phyloP scores from a whole-genome alignment of 2,113 vertebrate species.

The Casuarius casuarius region DNA sequence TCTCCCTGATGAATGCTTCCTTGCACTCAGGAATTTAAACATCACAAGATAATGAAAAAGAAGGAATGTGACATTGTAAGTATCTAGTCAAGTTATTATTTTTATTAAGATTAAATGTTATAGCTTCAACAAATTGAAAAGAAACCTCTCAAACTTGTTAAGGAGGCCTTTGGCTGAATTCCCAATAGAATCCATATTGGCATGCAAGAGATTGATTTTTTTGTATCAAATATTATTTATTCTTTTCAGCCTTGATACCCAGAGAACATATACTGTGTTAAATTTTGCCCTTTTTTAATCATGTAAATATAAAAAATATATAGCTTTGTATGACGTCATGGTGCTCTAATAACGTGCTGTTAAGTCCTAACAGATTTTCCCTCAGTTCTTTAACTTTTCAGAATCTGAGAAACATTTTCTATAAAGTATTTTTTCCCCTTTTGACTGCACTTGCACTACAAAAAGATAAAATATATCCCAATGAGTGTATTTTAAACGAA shows the following conservation, averaged over 20 bases:
- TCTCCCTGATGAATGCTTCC: neutral
- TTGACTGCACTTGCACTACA: neutral
- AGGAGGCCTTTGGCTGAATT: neutral
- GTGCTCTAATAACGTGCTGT: neutral
- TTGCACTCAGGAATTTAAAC: neutral
- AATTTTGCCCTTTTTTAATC: neutral
- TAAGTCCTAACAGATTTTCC: neutral
- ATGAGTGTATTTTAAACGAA: neutral
- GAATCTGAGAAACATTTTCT: neutral
- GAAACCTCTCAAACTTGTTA: neutral
- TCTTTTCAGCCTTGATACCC: neutral
- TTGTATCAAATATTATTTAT: too few relatives aligned
- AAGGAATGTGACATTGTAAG: neutral
- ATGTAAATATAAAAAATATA: neutral
- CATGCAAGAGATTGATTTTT: neutral
- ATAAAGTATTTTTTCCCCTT: neutral
- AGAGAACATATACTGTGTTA: neutral
- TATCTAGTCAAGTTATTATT: neutral
- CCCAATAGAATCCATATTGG: neutral
- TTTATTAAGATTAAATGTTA: neutral
- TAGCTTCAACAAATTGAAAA: neutral
- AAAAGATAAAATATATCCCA: neutral
- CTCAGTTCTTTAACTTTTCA: neutral
- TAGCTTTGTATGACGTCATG: neutral
- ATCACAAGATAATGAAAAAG: neutral